A percentile compares a stretch with the other conserved stretches of the same genome.
phyloP scores from a whole-genome alignment of 2,113 vertebrate species.

The Labeo rohita region DNA sequence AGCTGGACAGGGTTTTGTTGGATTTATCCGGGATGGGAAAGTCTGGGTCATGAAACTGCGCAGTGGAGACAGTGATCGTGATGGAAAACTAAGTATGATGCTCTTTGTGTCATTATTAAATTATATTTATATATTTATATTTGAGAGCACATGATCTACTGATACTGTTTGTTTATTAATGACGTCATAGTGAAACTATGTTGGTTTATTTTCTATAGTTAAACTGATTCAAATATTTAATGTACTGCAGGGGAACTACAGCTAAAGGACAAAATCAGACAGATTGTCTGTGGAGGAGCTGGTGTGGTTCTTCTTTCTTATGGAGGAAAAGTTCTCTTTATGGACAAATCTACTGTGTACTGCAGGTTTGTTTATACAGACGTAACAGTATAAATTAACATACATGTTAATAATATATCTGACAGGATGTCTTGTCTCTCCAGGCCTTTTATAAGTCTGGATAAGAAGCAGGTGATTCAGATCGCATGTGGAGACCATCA shows the following conservation, averaged over 20 bases:
- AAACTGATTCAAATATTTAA: neutral
- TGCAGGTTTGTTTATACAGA: neutral
- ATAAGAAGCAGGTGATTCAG: neutral
- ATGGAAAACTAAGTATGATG: conserved; percentile 38
- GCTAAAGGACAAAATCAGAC: conserved; percentile 33
- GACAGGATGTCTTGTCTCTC: neutral
- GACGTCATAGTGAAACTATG: too few relatives aligned
- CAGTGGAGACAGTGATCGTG: neutral
- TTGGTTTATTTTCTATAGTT: neutral
- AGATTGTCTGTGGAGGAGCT: conserved; percentile 39
- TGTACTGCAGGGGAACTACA: neutral
- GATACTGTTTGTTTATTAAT: too few relatives aligned
- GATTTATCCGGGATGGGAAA: conserved; percentile 46
- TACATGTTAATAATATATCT: neutral
- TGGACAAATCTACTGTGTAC: conserved; percentile 19
- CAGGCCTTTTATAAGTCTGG: neutral
- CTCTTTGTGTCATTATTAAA: too few relatives aligned
- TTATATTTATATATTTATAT: neutral
- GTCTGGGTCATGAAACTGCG: conserved; percentile 15
- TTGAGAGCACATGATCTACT: neutral
- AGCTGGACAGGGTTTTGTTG: conserved; percentile 11
- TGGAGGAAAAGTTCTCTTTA: conserved; percentile 28
- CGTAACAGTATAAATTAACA: neutral
- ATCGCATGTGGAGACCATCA: neutral
- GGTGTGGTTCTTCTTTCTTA: conserved; percentile 35